Percentiles rank a stretch among this genome's conserved stretches.
phyloP scores from a whole-genome alignment of 2,888 invertebrate genomes.

The Orchestes rusci region DNA sequence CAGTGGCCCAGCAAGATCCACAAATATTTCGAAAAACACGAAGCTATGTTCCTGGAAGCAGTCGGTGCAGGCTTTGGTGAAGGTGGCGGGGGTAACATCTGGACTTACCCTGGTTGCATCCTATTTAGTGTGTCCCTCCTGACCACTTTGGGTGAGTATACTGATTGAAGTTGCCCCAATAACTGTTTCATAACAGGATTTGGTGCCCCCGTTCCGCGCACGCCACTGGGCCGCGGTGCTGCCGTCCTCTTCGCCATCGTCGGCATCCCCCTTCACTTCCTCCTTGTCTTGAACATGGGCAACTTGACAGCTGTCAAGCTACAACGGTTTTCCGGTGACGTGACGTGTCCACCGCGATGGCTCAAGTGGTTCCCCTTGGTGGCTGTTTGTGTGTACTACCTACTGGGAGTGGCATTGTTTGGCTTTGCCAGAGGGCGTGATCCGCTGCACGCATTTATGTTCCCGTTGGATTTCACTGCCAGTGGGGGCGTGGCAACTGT shows the following conservation, averaged over 20 bases:
- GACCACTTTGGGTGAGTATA: conserved; percentile 55
- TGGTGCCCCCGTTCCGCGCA: conserved; percentile 65
- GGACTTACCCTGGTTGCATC: conserved; percentile 62
- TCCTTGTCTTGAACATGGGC: conserved; percentile 52
- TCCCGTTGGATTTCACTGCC: conserved; percentile 64
- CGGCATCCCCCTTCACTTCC: conserved; percentile 61
- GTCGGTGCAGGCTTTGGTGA: conserved; percentile 51
- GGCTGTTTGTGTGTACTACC: conserved; percentile 50
- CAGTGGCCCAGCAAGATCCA: conserved; percentile 57
- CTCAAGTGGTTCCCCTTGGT: conserved; percentile 44
- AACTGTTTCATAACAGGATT: conserved; percentile 48
- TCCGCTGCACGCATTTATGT: conserved; percentile 52
- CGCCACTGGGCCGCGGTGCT: conserved; percentile 53
- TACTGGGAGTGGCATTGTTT: conserved; percentile 53
- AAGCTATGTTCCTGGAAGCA: conserved; percentile 51
- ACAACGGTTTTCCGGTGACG: conserved; percentile 40
- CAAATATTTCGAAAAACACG: conserved; percentile 50
- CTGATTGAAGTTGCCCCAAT: neutral
- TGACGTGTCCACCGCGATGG: conserved; percentile 35
- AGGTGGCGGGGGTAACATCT: conserved; percentile 53
- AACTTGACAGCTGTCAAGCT: conserved; percentile 46
- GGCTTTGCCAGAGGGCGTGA: conserved; percentile 50
- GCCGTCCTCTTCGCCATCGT: conserved; percentile 58
- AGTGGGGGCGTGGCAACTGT: conserved; percentile 59
- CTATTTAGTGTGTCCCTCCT: conserved; percentile 62